Percentiles rank a stretch among this genome's conserved stretches.
These are phyloP conservation scores for Netelia fuscicornis DNA, from an alignment of 2,888 invertebrate species.

Conservation along the genomic window DNA sequence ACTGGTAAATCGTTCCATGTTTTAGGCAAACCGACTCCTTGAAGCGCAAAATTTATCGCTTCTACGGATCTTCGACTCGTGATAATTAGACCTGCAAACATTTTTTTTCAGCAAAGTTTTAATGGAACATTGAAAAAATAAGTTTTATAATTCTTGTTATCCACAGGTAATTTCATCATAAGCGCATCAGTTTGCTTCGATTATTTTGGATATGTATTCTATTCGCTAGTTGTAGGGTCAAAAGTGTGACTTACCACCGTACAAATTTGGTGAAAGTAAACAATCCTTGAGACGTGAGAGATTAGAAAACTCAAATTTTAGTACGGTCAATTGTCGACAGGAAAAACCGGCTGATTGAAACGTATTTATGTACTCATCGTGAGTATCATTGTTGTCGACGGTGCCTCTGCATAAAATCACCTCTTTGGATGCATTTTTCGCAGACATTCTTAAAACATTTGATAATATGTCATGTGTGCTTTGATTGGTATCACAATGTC, in stretches of 20 bases:
- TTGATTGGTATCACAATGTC: too few species aligned
- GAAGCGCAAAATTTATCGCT: conserved; percentile 74
- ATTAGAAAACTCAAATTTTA: conserved; percentile 80
- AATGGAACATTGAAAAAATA: too few species aligned
- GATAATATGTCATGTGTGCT: too few species aligned
- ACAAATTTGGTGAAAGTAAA: conserved; percentile 72
- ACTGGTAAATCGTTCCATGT: conserved; percentile 76
- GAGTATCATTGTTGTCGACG: conserved; percentile 74
- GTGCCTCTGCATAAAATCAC: conserved; percentile 79
- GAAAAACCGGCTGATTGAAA: conserved; percentile 77
- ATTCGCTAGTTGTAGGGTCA: too few species aligned
- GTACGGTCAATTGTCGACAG: conserved; percentile 76
- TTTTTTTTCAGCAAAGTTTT: conserved; percentile 14
- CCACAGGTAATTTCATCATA: too few species aligned
- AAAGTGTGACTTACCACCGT: conserved; percentile 76
- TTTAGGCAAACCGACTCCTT: conserved; percentile 65
- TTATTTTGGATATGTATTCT: too few species aligned
- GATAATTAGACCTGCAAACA: conserved; percentile 79
- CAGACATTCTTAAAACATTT: conserved; percentile 46
- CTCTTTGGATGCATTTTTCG: conserved; percentile 45
- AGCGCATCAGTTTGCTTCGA: too few species aligned
- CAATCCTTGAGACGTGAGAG: conserved; percentile 72
- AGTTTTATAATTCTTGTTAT: too few species aligned
- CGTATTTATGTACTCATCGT: conserved; percentile 74
- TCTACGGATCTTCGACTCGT: conserved; percentile 82